These are phyloP conservation scores for Alviniconcha marisindica DNA, from an alignment of 1,140 invertebrate species.

Conservation along the genomic window DNA sequence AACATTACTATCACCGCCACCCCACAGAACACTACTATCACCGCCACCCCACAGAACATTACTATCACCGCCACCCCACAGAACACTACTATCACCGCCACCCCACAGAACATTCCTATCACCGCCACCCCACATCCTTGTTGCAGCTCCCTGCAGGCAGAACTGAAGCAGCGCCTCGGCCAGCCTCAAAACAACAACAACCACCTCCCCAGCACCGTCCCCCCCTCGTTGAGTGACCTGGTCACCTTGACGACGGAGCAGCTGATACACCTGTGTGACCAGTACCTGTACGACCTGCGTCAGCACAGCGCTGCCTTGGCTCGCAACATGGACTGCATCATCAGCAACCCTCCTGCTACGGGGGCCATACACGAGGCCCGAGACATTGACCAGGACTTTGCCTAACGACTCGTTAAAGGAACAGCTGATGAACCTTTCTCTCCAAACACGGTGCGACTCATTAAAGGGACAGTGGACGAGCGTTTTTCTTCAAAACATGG, in stretches of 20 bases:
- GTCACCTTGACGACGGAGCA: background rate
- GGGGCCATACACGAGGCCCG: background rate
- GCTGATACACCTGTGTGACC: constrained; percentile 21
- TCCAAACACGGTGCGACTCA: too few species aligned
- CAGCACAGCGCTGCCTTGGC: background rate
- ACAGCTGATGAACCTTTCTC: too few species aligned
- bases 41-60: too few species aligned
- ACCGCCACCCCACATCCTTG: background rate
- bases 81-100: too few species aligned
- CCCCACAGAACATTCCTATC: too few species aligned
- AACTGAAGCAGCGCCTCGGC: background rate
- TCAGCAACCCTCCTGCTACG: background rate
- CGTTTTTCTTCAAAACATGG: too few species aligned
- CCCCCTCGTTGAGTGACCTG: background rate
- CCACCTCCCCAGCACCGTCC: background rate
- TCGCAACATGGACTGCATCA: background rate
- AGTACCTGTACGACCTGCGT: constrained; percentile 8
- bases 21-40: too few species aligned
- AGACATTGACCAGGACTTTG: constrained; percentile 7
- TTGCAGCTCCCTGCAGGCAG: background rate
- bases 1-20: too few species aligned
- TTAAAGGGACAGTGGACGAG: too few species aligned
- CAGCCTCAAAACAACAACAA: background rate
- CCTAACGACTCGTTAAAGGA: too few species aligned
- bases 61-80: too few species aligned